A percentile compares a stretch with the other conserved stretches of the same genome.
Conservation (phyloP, 2,113 vertebrate genomes). For the Scomber japonicus region DNA sequence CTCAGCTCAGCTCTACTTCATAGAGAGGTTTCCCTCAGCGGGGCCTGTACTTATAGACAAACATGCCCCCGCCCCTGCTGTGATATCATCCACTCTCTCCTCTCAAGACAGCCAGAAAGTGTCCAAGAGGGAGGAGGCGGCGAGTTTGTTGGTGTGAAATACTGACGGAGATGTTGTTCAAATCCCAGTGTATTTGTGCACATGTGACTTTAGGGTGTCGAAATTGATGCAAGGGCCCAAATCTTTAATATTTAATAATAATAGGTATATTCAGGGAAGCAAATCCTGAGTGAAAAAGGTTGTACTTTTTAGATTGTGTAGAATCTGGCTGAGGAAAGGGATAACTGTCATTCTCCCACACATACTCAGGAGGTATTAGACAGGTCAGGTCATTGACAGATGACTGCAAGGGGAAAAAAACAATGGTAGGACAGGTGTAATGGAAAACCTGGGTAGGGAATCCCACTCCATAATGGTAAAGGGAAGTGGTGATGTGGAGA, state of each 20-base stretch:
- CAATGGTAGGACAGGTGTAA: conserved; percentile 39
- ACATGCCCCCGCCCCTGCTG: conserved; percentile 41
- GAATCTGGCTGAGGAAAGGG: neutral
- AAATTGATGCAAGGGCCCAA: neutral
- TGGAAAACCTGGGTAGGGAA: conserved; percentile 69
- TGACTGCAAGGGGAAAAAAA: conserved; percentile 7
- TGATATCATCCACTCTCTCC: conserved; percentile 68
- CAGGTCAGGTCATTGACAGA: conserved; percentile 1
- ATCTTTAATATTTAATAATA: neutral
- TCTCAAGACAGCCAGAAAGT: conserved; percentile 34
- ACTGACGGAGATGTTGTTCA: conserved; percentile 6
- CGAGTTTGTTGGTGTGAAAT: conserved; percentile 29
- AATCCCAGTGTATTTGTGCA: neutral
- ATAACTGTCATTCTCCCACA: neutral
- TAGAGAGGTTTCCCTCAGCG: conserved; percentile 62
- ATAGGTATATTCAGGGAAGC: neutral
- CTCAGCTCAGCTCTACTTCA: conserved; percentile 64
- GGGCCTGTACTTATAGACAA: conserved; percentile 79
- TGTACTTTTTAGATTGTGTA: neutral
- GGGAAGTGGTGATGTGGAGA: conserved; percentile 71
- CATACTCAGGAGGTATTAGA: neutral
- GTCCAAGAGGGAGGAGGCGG: conserved; percentile 38
- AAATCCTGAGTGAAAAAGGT: neutral
- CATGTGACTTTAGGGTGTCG: conserved; percentile 20
- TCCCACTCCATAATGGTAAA: conserved; percentile 48